A percentile compares a stretch with the other conserved stretches of the same genome.
These are phyloP conservation scores for Agriopis marginaria DNA, from an alignment of 2,888 invertebrate species.

Conservation along the genomic window DNA sequence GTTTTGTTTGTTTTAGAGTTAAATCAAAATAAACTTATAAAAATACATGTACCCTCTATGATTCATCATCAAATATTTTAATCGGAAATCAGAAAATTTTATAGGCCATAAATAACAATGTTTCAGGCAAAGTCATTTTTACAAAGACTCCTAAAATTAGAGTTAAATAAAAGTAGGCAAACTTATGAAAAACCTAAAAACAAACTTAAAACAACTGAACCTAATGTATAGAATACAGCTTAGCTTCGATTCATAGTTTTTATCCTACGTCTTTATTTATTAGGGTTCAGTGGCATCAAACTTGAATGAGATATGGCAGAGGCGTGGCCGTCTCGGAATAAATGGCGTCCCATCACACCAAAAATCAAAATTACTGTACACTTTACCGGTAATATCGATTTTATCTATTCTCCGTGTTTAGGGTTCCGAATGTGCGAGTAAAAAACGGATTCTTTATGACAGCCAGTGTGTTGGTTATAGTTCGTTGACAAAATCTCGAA, in stretches of 20 bases:
- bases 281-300: conserved; percentile 20
- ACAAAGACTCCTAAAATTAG: too few species aligned
- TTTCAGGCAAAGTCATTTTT: too few species aligned
- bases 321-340: conserved; percentile 24
- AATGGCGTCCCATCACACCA: conserved; percentile 31
- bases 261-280: conserved; percentile 8
- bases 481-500: too few species aligned
- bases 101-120: too few species aligned
- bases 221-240: not conserved
- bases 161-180: too few species aligned
- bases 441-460: not conserved
- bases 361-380: conserved; percentile 31
- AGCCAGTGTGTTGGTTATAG: not conserved
- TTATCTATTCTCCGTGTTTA: conserved; percentile 28
- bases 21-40: too few species aligned
- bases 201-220: not conserved
- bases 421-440: conserved; percentile 10
- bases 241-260: not conserved
- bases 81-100: too few species aligned
- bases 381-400: conserved; percentile 31
- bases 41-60: too few species aligned
- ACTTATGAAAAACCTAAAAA: too few species aligned
- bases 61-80: too few species aligned
- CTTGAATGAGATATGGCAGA: conserved; percentile 16
- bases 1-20: too few species aligned